These are phyloP conservation scores for Peromyscus leucopus DNA, from an alignment of 2,113 vertebrate species.

Conservation along the genomic window DNA sequence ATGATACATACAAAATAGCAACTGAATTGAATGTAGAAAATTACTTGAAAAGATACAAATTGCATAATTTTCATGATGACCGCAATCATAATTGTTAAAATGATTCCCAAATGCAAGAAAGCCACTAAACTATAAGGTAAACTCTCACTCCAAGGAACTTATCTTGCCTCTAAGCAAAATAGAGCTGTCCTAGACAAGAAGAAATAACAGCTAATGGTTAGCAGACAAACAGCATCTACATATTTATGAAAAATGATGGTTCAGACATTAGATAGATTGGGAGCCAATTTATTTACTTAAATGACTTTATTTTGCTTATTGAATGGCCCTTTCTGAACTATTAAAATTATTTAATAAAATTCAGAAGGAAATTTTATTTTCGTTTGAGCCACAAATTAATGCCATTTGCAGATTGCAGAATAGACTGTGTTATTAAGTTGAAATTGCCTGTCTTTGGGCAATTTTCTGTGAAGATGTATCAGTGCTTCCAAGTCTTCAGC, in stretches of 20 bases:
- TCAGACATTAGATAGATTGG: neutral
- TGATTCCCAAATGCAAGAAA: neutral
- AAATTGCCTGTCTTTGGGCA: slow-evolving; percentile 58
- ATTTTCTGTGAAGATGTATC: slow-evolving; percentile 50
- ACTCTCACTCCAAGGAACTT: neutral
- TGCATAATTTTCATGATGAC: neutral
- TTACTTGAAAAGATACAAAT: neutral
- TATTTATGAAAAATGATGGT: neutral
- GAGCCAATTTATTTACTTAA: neutral
- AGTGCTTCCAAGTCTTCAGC: slow-evolving; percentile 25
- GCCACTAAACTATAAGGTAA: neutral
- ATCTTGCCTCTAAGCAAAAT: neutral
- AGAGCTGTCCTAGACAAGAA: neutral
- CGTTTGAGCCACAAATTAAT: slow-evolving; percentile 49
- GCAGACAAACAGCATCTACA: neutral
- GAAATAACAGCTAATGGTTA: neutral
- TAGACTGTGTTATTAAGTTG: slow-evolving; percentile 57
- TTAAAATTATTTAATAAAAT: slow-evolving; percentile 39
- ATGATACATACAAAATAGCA: neutral
- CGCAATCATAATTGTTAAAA: slow-evolving; percentile 23
- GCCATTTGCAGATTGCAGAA: slow-evolving; percentile 21
- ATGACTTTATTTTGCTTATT: neutral
- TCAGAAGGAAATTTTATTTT: slow-evolving; percentile 57
- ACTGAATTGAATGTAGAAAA: slow-evolving; percentile 10
- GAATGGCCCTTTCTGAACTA: neutral